Base-by-base conservation (phyloP, 2,113 vertebrate species). In the Zosterops lateralis region DNA sequence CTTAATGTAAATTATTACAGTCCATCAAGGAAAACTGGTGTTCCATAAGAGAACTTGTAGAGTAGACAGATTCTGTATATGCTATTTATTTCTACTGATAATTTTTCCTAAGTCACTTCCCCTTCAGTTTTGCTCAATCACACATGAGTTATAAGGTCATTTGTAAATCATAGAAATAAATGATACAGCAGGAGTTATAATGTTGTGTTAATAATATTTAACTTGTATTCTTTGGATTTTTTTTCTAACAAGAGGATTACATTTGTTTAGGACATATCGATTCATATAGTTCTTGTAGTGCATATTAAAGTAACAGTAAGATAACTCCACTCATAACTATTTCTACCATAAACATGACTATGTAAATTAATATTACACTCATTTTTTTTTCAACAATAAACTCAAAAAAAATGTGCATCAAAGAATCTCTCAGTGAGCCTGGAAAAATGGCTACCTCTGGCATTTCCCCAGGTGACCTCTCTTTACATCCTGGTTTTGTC, bases 151-250 rank as follows among this genome's bases (percentile, higher is more conserved):
- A 92, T 22, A n/a, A 84, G 58, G 12, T 83, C 9, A 80, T 71
- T 62, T 82, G 62, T 82, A 93, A 94, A 21, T 92, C 66, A 67
- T 2, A 38, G 78, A 95, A 96, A 92, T 80, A 94, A 93, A 72
- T 56, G 11, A 79, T 74, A 40, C 34, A 78, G 56, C 21, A 53
- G 3, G 5, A 73, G 22, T 66, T 58, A 81, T 48, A 90, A 74
- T 65, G 14, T 60, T 92, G 19, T 74, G 19, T 79, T 87, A 73
- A 90, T 77, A 61, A 61, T 36, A 57, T 79, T 91, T 88, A 77
- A 72, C 14, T 86, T 42, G 8, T 18, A 72, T 79, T 3, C 67
- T 89, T 87, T 65, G 20, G 26, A 56, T 87, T 79, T 73, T 87
- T 87, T 87, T 54, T 54, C 53, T 84, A 12, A 84, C 18, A 83